Conservation (phyloP, 2,888 invertebrate genomes). For the Meandrusa payeni region DNA sequence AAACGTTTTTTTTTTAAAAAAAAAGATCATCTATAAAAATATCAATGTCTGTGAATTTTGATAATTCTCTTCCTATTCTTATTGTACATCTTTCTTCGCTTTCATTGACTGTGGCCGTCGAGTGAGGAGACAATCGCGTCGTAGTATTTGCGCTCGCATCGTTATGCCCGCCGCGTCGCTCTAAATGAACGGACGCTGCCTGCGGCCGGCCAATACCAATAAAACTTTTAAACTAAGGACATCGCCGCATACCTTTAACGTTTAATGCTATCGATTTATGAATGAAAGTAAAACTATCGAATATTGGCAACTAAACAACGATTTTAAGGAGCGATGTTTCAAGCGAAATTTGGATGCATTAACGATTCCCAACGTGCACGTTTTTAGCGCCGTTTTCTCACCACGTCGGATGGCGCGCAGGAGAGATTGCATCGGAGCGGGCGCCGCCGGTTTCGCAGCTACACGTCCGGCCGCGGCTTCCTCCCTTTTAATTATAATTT, state of each 20-base stretch:
- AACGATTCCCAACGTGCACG: conserved; percentile 54
- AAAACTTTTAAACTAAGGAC: conserved; percentile 54
- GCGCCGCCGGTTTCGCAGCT: conserved; percentile 59
- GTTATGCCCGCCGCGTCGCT: conserved; percentile 74
- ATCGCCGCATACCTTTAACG: conserved; percentile 50
- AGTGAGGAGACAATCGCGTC: conserved; percentile 44
- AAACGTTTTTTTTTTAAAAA: too few relatives aligned
- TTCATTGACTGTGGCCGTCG: conserved; percentile 56
- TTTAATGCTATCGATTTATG: conserved; percentile 50
- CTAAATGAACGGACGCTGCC: conserved; percentile 76
- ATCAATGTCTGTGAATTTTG: too few relatives aligned
- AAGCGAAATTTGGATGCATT: conserved; percentile 52
- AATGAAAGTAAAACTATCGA: conserved; percentile 35
- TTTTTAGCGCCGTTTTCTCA: conserved; percentile 61
- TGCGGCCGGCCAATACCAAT: conserved; percentile 67
- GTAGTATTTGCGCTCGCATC: conserved; percentile 63
- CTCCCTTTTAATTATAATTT: conserved; percentile 72
- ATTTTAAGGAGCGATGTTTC: conserved; percentile 28
- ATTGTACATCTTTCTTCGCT: conserved; percentile 48
- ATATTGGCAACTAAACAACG: neutral
- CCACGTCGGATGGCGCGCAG: conserved; percentile 44
- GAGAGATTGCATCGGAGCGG: conserved; percentile 63
- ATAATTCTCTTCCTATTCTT: too few relatives aligned
- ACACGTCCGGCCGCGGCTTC: conserved; percentile 66
- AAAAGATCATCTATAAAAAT: too few relatives aligned